Evolutionary conservation across 2,888 invertebrate genomes (phyloP), one percentile per base, ranked within the genome.

Genomic region (Galerucella pusilla): DNA sequence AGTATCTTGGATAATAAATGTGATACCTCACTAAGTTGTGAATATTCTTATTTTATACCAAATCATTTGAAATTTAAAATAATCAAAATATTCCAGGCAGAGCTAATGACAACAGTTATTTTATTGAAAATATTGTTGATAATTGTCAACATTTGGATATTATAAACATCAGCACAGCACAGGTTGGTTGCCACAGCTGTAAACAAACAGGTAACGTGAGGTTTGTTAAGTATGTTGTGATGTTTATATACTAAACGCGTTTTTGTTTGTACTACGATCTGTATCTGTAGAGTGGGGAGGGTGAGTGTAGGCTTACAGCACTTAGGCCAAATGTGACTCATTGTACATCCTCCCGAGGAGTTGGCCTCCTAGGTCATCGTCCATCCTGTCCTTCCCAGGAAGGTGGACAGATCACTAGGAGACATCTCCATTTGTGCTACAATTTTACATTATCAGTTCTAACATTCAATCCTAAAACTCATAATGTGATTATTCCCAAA

Each of bases 131-230:
- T 46, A n/a, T n/a, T n/a, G n/a, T n/a, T n/a, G n/a, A n/a, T 20
- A 2, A 46, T 46, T 46, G 46, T 46, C 46, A 14, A 52, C 12
- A 52, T 52, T 52, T 52, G 52, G 52, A 52, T 52, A n/a, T 52
- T 52, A 52, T 52, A 52, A 52, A 52, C 52, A 52, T 52, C 1
- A 52, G 14, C 52, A 52, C 52, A 52, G 52, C 52, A 52, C 52
- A 52, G 52, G 52, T 52, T 52, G 52, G 52, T 52, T 52, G 52
- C 52, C 52, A 52, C 52, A 52, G 52, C 52, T 52, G 52, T 52
- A n/a, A 52, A 52, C 14, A 52, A 52, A 52, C 52, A 52, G 52
- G 52, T 52, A 52, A 52, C 1, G 14, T 52, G n/a, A 52, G 14
- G n/a, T 52, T 52, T 52, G 52, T 52, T 52, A 52, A 52, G 52